Evolutionary conservation across 2,888 invertebrate genomes (phyloP), one percentile per base, ranked within the genome.

Genomic region (Eupithecia subfuscata): DNA sequence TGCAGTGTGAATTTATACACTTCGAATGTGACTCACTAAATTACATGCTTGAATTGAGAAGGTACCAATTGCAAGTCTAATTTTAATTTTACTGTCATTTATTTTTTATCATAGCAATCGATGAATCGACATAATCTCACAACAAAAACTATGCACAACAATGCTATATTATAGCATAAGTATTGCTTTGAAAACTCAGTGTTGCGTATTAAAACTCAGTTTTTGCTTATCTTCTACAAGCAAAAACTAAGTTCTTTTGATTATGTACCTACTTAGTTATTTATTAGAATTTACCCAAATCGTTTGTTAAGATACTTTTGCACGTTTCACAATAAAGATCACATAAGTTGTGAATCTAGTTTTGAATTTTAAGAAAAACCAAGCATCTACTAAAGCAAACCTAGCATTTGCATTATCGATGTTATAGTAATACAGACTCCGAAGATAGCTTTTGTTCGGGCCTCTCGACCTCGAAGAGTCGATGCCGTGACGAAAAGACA

Each of bases 401-500:
- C 69, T 79, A 75, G 74, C 69, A 81, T 79, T 71, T 73, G 43
- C 79, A 64, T 78, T 79, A 81, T 81, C 68, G 81, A 79, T 78
- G 70, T 71, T 80, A 80, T 76, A 79, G 76, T 80, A 77, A 79
- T 73, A 79, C 82, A 83, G 79, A 83, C 81, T 83, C 80, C 80
- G 60, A 79, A 81, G 81, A 86, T 85, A 84, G 82, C 73, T 81
- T 82, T 80, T 82, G 81, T 85, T 81, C 80, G 78, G 87, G 89
- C 87, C 88, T 89, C 84, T 81, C 84, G 88, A 86, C 89, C 90
- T 90, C 89, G 89, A 80, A 84, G 82, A 86, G 75, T 80, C 78
- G 84, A 83, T 82, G 79, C 82, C 89, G 86, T 88, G 87, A 88
- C 90, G 86, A 89, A 89, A 90, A 86, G 87, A 87, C 84, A 82